Percentiles rank a stretch among this genome's conserved stretches.
Conservation (phyloP, 2,888 invertebrate genomes). For the Lasius fuliginosus region DNA sequence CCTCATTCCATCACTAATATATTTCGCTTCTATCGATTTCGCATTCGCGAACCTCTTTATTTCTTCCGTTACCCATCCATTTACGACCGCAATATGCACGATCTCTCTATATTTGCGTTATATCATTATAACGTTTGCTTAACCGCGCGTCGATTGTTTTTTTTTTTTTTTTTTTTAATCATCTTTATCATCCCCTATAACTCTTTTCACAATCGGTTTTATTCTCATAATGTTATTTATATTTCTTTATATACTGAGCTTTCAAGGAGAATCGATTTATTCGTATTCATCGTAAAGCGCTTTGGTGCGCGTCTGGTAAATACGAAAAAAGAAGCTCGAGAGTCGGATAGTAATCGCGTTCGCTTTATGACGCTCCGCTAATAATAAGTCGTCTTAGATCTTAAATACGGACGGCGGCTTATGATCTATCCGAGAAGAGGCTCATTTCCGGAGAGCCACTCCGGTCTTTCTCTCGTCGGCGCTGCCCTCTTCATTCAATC, state of each 20-base stretch:
- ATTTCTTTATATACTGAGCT: constrained; percentile 1
- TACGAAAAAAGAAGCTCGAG: neutral
- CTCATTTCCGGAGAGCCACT: constrained; percentile 41
- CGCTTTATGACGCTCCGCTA: constrained; percentile 31
- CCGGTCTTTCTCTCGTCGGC: constrained; percentile 32
- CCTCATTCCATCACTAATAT: constrained; percentile 32
- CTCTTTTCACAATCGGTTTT: constrained; percentile 4
- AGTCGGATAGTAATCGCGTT: constrained; percentile 22
- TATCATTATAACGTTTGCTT: constrained; percentile 30
- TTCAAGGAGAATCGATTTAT: neutral
- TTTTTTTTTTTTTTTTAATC: neutral
- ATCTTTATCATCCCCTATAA: neutral
- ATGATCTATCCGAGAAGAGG: constrained; percentile 61
- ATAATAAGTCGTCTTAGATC: constrained; percentile 36
- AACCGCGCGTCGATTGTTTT: neutral
- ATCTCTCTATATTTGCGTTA: neutral
- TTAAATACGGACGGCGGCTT: constrained; percentile 50
- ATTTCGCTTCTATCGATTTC: constrained; percentile 44
- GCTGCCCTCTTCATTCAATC: constrained; percentile 24
- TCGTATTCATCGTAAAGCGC: neutral
- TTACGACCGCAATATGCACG: constrained; percentile 5
- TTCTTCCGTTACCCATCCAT: neutral
- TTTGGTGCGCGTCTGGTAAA: neutral
- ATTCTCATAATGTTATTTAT: constrained; percentile 10
- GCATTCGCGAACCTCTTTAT: constrained; percentile 36